Evolutionary conservation across 2,113 vertebrate species (phyloP).

Genomic region (Odontophorus gujanensis): DNA sequence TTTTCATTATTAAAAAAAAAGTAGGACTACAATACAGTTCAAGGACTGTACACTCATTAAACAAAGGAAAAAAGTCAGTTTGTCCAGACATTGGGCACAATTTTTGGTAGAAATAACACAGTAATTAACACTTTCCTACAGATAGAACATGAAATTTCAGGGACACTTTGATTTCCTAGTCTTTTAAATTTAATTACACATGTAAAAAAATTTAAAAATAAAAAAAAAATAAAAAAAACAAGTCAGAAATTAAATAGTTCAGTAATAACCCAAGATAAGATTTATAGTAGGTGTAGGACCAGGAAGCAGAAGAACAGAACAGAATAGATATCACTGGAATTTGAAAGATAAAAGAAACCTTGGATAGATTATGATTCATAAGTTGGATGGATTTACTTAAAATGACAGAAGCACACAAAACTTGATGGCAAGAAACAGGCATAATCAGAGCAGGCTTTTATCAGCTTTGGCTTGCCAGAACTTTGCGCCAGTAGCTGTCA

Average conservation of each 20-base stretch:
- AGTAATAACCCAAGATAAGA: neutral
- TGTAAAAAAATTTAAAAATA: neutral
- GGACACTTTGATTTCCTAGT: neutral
- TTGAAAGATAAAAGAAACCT: conserved; percentile 24
- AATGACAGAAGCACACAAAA: neutral
- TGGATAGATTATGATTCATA: conserved; percentile 25
- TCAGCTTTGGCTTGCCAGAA: conserved; percentile 44
- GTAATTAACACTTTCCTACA: neutral
- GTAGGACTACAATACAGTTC: neutral
- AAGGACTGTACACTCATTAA: neutral
- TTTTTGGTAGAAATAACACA: neutral
- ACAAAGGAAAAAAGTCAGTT: neutral
- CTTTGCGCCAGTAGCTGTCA: conserved; percentile 41
- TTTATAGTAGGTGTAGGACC: neutral
- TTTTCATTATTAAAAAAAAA: neutral
- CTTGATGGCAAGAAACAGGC: conserved; percentile 30
- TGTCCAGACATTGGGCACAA: neutral
- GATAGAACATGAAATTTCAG: neutral
- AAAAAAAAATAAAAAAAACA: neutral
- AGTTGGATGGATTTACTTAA: conserved; percentile 15
- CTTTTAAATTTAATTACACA: neutral
- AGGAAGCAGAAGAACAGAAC: neutral
- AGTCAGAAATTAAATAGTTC: neutral
- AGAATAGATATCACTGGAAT: neutral
- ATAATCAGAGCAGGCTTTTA: conserved; percentile 45